These are phyloP conservation scores for Drosophila prosaltans DNA, from an alignment of 1,140 invertebrate genomes.

Conservation along the genomic window DNA sequence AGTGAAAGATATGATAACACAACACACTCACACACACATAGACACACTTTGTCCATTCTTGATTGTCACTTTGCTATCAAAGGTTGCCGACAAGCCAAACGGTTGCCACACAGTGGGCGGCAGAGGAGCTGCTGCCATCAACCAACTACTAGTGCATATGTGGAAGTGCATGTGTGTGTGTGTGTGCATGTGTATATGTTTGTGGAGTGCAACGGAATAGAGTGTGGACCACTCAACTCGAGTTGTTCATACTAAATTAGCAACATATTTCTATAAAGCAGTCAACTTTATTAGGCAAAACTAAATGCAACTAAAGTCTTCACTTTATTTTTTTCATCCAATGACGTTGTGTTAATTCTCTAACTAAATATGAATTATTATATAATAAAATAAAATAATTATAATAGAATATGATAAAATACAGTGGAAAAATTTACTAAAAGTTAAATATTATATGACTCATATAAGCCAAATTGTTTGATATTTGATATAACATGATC, in stretches of 20 bases:
- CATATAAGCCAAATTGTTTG: too few species aligned
- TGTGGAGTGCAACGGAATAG: neutral
- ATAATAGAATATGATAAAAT: too few species aligned
- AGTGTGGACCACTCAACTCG: slow-evolving; percentile 24
- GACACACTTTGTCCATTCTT: slow-evolving; percentile 36
- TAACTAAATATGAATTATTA: slow-evolving; percentile 23
- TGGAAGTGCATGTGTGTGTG: neutral
- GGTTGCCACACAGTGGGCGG: slow-evolving; percentile 8
- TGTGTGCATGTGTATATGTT: neutral
- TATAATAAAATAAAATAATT: too few species aligned
- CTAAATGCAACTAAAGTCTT: slow-evolving; percentile 52
- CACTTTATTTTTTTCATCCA: neutral
- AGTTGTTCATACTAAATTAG: slow-evolving; percentile 54
- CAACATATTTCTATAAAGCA: slow-evolving; percentile 67
- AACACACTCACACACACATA: slow-evolving; percentile 30
- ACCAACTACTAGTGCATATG: neutral
- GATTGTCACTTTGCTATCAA: slow-evolving; percentile 51
- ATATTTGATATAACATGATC: too few species aligned
- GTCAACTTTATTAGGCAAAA: slow-evolving; percentile 68
- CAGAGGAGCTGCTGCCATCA: slow-evolving; percentile 2
- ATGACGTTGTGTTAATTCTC: neutral
- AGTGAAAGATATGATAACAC: slow-evolving; percentile 77
- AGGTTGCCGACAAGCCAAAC: slow-evolving; percentile 48
- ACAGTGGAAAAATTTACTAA: too few species aligned
- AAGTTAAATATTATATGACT: too few species aligned